Evolutionary conservation across 2,113 vertebrate genomes (phyloP).

Genomic region (Ptilonorhynchus violaceus): DNA sequence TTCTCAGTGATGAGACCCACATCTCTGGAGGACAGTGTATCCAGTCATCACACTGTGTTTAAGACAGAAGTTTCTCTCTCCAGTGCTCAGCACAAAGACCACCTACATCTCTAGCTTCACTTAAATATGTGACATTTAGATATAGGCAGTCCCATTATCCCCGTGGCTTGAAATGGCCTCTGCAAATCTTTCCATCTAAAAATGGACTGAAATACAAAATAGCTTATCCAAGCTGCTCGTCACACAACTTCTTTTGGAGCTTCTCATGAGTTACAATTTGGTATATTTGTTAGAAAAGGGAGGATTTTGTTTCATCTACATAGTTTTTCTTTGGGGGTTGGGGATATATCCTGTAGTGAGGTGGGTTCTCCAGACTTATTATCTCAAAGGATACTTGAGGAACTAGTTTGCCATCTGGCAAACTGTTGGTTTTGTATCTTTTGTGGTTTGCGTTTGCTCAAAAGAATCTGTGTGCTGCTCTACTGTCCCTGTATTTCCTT

Average conservation of each 20-base stretch:
- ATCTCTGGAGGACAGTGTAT: not conserved
- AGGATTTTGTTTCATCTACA: not conserved
- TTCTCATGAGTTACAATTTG: not conserved
- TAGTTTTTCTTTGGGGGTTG: not conserved
- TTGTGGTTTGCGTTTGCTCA: not conserved
- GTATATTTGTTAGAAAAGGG: not conserved
- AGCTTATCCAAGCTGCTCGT: not conserved
- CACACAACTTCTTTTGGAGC: not conserved
- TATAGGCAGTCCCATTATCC: not conserved
- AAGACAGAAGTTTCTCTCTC: not conserved
- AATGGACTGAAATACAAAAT: not conserved
- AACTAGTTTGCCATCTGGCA: not conserved
- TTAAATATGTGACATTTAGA: fast-evolving
- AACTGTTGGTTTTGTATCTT: not conserved
- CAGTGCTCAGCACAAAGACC: not conserved
- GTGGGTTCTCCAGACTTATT: not conserved
- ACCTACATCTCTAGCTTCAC: not conserved
- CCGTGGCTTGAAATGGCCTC: not conserved
- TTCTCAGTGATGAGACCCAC: not conserved
- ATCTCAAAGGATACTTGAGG: not conserved
- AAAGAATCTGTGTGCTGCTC: not conserved
- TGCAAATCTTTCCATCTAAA: not conserved
- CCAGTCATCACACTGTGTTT: not conserved
- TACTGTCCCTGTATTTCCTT: not conserved
- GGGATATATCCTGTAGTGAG: not conserved